A percentile compares a stretch with the other conserved stretches of the same genome.
Conservation (phyloP, 2,888 invertebrate species). For the Pocota personata region DNA sequence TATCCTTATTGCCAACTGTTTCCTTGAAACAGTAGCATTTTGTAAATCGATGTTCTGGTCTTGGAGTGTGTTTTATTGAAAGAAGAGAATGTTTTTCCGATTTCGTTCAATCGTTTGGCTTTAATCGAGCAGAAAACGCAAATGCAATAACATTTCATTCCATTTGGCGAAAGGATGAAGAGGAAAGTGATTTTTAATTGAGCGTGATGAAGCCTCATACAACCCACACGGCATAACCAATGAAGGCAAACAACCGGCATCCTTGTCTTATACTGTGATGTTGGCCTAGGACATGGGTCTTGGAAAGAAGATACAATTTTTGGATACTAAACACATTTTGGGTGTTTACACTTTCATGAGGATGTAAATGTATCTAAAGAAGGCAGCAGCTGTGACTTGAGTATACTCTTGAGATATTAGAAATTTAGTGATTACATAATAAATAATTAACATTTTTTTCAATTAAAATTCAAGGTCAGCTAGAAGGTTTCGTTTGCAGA, state of each 20-base stretch:
- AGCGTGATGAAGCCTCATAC: conserved; percentile 17
- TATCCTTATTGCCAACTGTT: background rate
- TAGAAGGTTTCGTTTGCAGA: background rate
- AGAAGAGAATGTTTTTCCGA: conserved; percentile 10
- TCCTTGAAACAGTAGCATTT: background rate
- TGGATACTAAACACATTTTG: background rate
- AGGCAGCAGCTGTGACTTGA: background rate
- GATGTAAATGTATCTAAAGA: background rate
- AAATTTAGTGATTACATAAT: background rate
- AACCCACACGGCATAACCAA: background rate
- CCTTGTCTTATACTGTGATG: background rate
- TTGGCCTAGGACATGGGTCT: background rate
- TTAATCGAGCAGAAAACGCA: conserved; percentile 45
- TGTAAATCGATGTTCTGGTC: conserved; percentile 16
- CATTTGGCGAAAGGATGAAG: conserved; percentile 21
- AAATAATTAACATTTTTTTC: conserved; percentile 1
- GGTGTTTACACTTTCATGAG: conserved; percentile 25
- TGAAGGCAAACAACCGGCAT: background rate
- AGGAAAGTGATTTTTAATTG: conserved; percentile 45
- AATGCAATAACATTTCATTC: conserved; percentile 38
- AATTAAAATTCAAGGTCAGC: background rate
- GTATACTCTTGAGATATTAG: background rate
- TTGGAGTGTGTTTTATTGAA: background rate
- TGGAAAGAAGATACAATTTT: background rate
- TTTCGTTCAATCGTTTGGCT: conserved; percentile 18